These are phyloP conservation scores for Nemoura dubitans DNA, from an alignment of 2,888 invertebrate genomes.

Conservation along the genomic window DNA sequence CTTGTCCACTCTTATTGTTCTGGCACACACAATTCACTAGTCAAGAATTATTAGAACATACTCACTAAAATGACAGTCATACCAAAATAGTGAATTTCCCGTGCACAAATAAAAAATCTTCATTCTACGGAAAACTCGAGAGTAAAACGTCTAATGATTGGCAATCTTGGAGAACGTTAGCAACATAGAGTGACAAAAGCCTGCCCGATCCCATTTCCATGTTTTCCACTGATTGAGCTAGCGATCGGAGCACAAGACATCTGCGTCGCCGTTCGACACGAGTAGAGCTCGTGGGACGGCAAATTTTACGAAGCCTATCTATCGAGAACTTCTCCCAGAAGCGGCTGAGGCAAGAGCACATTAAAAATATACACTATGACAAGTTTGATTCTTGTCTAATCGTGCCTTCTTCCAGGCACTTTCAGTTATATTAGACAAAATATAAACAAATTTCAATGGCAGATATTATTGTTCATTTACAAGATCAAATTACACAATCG, in stretches of 20 bases:
- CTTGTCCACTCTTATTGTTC: constrained; percentile 4
- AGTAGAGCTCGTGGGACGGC: neutral
- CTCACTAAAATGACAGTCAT: neutral
- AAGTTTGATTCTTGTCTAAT: neutral
- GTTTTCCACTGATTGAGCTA: neutral
- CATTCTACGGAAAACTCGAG: neutral
- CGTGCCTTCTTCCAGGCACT: neutral
- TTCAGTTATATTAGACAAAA: neutral
- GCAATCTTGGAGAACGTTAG: neutral
- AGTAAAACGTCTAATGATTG: neutral
- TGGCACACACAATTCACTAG: neutral
- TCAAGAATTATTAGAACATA: neutral
- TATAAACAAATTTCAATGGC: neutral
- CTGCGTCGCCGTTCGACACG: neutral
- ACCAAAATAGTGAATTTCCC: neutral
- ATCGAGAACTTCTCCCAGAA: neutral
- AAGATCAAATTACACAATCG: neutral
- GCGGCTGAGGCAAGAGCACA: neutral
- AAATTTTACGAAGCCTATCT: neutral
- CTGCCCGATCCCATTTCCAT: neutral
- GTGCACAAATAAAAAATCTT: neutral
- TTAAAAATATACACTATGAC: neutral
- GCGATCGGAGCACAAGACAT: neutral
- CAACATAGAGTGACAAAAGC: neutral
- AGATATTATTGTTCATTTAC: neutral